Conservation (phyloP, 2,888 invertebrate species). For the Rosalia funebris region DNA sequence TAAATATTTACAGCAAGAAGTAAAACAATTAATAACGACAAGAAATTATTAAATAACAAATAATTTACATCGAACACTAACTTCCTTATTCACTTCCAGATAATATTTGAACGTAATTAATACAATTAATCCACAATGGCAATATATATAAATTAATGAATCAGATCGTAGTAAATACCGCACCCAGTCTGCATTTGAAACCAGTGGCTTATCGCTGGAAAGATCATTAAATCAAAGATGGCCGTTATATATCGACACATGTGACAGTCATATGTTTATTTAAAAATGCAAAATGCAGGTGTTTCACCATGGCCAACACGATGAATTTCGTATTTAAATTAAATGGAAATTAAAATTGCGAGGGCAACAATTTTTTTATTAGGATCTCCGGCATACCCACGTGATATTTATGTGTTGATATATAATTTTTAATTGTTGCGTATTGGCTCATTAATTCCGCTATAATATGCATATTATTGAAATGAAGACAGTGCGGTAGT, state of each 20-base stretch:
- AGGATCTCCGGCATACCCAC: slow-evolving; percentile 31
- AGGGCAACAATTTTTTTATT: slow-evolving; percentile 42
- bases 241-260: slow-evolving; percentile 27
- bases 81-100: slow-evolving; percentile 38
- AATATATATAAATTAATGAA: slow-evolving; percentile 24
- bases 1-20: slow-evolving; percentile 30
- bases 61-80: slow-evolving; percentile 37
- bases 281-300: slow-evolving; percentile 41
- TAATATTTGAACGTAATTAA: slow-evolving; percentile 39
- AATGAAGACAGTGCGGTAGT: slow-evolving; percentile 1
- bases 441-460: slow-evolving; percentile 17
- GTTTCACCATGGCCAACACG: slow-evolving; percentile 37
- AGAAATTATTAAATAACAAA: slow-evolving; percentile 39
- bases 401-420: slow-evolving; percentile 29
- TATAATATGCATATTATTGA: slow-evolving; percentile 22
- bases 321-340: slow-evolving; percentile 44
- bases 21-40: slow-evolving; percentile 39
- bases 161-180: slow-evolving; percentile 31
- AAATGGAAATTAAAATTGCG: slow-evolving; percentile 50
- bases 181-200: slow-evolving; percentile 32
- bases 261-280: slow-evolving; percentile 28
- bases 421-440: slow-evolving; percentile 21
- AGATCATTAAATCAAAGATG: slow-evolving; percentile 27
- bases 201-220: slow-evolving; percentile 37
- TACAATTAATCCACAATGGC: slow-evolving; percentile 33